phyloP scores from a whole-genome alignment of 1,140 invertebrate genomes.

The Drosophila cardini region DNA sequence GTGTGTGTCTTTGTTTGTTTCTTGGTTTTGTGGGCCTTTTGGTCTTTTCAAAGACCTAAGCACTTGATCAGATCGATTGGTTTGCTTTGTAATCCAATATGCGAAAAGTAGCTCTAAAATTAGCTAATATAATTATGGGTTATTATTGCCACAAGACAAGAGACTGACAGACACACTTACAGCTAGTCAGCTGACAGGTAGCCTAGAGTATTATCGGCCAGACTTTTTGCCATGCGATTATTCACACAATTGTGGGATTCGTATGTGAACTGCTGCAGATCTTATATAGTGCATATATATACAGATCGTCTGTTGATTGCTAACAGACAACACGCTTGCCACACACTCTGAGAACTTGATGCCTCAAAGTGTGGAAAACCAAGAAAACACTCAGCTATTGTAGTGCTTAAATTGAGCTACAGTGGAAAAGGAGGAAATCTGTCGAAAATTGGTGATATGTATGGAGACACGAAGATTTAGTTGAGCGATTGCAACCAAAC shows the following conservation, averaged over 20 bases:
- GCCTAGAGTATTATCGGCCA: neutral
- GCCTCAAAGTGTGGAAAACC: slow-evolving; percentile 19
- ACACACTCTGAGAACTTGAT: slow-evolving; percentile 38
- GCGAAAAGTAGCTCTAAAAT: slow-evolving; percentile 50
- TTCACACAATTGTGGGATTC: slow-evolving; percentile 73
- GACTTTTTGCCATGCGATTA: slow-evolving; percentile 52
- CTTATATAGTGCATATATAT: slow-evolving; percentile 8
- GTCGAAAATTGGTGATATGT: too few species aligned
- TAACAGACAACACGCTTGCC: slow-evolving; percentile 9
- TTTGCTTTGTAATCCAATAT: slow-evolving; percentile 45
- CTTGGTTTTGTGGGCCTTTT: slow-evolving; percentile 44
- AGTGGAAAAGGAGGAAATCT: too few species aligned
- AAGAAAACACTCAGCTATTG: neutral
- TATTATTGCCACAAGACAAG: slow-evolving; percentile 57
- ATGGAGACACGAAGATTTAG: too few species aligned
- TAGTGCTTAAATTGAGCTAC: neutral
- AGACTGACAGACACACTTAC: neutral
- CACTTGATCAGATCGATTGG: slow-evolving; percentile 39
- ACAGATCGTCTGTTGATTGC: slow-evolving; percentile 4
- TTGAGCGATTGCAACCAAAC: too few species aligned
- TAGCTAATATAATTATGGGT: slow-evolving; percentile 71
- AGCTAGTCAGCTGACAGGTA: slow-evolving; percentile 19
- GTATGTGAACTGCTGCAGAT: slow-evolving; percentile 37
- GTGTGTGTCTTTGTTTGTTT: slow-evolving; percentile 41
- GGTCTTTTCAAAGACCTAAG: slow-evolving; percentile 42